Conservation (phyloP, 2,113 vertebrate species). For the Numenius arquata region DNA sequence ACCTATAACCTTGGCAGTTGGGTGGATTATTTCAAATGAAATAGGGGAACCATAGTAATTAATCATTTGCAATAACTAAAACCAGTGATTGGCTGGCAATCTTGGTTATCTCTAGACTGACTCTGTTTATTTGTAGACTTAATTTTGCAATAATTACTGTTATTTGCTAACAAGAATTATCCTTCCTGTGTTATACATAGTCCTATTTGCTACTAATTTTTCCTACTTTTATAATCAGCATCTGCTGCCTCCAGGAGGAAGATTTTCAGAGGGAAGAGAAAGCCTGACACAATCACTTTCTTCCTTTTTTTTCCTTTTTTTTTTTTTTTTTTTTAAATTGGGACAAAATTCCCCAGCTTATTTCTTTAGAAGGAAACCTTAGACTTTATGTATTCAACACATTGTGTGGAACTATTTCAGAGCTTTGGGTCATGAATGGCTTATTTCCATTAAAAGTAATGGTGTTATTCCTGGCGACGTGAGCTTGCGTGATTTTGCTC, state of each 20-base stretch:
- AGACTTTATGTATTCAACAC: conserved; percentile 33
- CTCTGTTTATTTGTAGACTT: not conserved
- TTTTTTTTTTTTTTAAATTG: not conserved
- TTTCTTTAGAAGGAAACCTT: conserved; percentile 7
- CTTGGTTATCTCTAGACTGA: not conserved
- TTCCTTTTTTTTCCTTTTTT: not conserved
- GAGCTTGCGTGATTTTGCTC: not conserved
- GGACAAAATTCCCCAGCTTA: not conserved
- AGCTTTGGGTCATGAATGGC: conserved; percentile 15
- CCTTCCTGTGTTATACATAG: not conserved
- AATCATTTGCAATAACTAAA: not conserved
- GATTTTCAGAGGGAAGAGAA: not conserved
- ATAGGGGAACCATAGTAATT: not conserved
- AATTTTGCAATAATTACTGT: not conserved
- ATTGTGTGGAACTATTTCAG: conserved; percentile 9
- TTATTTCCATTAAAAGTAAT: conserved; percentile 53
- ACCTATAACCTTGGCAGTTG: not conserved
- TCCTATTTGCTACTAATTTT: not conserved
- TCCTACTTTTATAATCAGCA: not conserved
- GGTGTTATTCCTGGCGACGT: not conserved
- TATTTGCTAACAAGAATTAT: not conserved
- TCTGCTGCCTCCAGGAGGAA: not conserved
- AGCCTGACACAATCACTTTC: not conserved
- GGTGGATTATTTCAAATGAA: not conserved
- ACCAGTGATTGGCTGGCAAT: not conserved